Conservation (phyloP, 1,140 invertebrate genomes). For the Elysia chlorotica region DNA sequence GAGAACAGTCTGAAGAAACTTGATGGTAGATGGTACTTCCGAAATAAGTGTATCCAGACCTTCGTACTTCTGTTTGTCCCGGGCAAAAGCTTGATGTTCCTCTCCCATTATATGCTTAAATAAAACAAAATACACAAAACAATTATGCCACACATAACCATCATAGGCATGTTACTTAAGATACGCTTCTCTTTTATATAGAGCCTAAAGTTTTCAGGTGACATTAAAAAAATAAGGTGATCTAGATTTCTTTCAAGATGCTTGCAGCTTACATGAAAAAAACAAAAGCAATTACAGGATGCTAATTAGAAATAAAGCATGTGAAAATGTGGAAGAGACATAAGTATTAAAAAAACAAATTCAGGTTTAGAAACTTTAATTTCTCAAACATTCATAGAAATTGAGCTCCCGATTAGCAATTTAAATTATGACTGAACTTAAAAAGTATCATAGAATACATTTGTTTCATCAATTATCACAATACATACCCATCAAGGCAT, state of each 20-base stretch:
- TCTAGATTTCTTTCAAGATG: neutral
- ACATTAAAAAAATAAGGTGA: neutral
- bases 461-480: neutral
- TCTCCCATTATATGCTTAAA: conserved; percentile 42
- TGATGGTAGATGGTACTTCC: conserved; percentile 30
- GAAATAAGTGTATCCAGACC: conserved; percentile 41
- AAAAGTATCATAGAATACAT: neutral
- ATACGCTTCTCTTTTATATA: no score
- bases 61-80: conserved; percentile 43
- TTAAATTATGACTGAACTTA: neutral
- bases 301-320: no score
- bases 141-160: neutral
- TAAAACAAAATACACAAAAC: neutral
- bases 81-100: conserved; percentile 38
- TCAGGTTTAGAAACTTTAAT: no score
- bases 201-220: no score
- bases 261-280: neutral
- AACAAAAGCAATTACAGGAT: neutral
- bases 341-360: no score
- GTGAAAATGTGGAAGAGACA: no score
- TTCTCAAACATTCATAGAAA: no score
- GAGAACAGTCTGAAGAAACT: conserved; percentile 38
- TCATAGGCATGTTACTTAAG: no score
- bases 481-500: neutral
- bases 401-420: neutral